A percentile compares a stretch with the other conserved stretches of the same genome.
Evolutionary conservation across 1,140 invertebrate genomes (phyloP).

Genomic region (Bombus confusus): DNA sequence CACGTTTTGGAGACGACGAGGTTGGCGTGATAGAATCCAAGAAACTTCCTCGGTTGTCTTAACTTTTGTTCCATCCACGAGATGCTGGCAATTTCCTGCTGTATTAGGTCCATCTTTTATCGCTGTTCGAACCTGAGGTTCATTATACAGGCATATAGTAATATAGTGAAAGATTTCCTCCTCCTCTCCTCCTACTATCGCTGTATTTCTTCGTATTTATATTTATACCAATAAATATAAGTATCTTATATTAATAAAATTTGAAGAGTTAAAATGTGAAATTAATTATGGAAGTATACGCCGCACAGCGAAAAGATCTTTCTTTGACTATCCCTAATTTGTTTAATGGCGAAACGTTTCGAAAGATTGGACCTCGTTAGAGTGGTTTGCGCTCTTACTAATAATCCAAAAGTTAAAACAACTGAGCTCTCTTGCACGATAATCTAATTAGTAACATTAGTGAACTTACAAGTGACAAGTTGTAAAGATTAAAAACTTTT

Average conservation of each 20-base stretch:
- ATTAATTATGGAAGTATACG: neutral
- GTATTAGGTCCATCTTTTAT: neutral
- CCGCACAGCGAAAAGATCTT: neutral
- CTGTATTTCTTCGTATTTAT: neutral
- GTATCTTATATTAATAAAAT: neutral
- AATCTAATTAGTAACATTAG: neutral
- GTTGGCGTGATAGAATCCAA: slow-evolving; percentile 3
- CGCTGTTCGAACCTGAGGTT: neutral
- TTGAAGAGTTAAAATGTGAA: neutral
- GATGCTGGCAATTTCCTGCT: neutral
- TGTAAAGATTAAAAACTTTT: too few species aligned
- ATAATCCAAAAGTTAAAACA: slow-evolving; percentile 15
- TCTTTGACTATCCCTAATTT: neutral
- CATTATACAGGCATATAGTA: neutral
- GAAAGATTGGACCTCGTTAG: neutral
- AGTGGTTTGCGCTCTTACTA: neutral
- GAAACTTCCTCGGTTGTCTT: neutral
- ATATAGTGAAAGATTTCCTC: neutral
- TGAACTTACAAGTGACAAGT: too few species aligned
- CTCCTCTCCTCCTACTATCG: neutral
- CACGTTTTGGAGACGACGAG: slow-evolving; percentile 6
- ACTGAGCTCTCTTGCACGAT: neutral
- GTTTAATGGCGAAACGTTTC: neutral
- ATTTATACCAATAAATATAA: neutral
- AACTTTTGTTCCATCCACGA: neutral